Conservation (phyloP, 2,113 vertebrate species). For the Lipophrys pholis region DNA sequence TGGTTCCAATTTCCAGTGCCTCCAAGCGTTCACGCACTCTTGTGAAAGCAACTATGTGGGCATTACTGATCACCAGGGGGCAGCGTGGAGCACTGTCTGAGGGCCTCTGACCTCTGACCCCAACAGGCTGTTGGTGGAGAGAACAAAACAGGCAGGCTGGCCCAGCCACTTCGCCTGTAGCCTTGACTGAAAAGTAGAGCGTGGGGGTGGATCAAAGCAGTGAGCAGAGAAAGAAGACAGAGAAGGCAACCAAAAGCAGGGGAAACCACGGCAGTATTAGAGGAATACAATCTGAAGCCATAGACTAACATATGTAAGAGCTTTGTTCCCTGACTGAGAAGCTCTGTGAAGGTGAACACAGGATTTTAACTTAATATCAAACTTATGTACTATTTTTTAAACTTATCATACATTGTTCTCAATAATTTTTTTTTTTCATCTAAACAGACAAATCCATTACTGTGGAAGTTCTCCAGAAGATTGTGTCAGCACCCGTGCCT, state of each 20-base stretch:
- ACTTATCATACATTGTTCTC: no score
- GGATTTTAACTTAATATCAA: no score
- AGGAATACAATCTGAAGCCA: no score
- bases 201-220: conserved; percentile 53
- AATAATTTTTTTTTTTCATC: no score
- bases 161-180: conserved; percentile 54
- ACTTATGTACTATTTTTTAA: no score
- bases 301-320: no score
- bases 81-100: conserved; percentile 56
- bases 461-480: no score
- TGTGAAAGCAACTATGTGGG: background rate
- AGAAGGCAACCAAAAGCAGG: conserved; percentile 5
- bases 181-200: conserved; percentile 42
- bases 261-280: conserved; percentile 9
- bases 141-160: conserved; percentile 60
- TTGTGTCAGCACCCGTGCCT: no score
- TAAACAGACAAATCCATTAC: no score
- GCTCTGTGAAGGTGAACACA: no score
- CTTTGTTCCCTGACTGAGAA: no score
- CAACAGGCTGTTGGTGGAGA: conserved; percentile 46
- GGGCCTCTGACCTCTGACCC: conserved; percentile 73
- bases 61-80: conserved; percentile 55
- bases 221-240: conserved; percentile 14
- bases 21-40: conserved; percentile 23
- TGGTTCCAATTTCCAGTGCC: conserved; percentile 39